A percentile compares a stretch with the other conserved stretches of the same genome.
These are phyloP conservation scores for Pterocles orientalis DNA, from an alignment of 2,113 vertebrate genomes.

Conservation along the genomic window DNA sequence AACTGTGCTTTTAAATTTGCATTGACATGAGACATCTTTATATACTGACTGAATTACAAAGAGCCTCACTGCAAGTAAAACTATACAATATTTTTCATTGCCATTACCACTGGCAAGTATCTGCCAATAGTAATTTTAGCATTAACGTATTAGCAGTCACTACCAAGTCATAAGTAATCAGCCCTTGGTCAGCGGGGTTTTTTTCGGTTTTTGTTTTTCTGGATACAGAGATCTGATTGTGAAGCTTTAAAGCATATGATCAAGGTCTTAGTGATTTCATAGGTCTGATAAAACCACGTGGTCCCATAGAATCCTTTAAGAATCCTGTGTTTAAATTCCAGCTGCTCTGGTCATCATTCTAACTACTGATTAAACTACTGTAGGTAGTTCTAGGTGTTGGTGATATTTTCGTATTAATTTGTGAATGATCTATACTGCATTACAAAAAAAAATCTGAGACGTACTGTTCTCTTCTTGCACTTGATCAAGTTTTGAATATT, in stretches of 20 bases:
- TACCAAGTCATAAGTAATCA: neutral
- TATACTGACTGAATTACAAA: neutral
- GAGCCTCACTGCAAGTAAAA: neutral
- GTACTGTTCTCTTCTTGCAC: neutral
- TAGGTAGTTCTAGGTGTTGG: neutral
- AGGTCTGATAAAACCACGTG: neutral
- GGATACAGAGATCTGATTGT: neutral
- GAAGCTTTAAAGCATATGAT: neutral
- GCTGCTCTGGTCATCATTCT: neutral
- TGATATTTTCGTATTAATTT: neutral
- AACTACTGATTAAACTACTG: neutral
- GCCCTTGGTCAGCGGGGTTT: neutral
- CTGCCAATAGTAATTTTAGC: neutral
- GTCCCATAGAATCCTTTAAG: neutral
- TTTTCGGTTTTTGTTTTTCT: neutral
- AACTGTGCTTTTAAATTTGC: neutral
- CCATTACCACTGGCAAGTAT: neutral
- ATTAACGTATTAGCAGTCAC: neutral
- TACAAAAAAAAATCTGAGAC: neutral
- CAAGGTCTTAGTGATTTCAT: neutral
- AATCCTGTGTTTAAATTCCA: neutral
- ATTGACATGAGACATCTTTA: neutral
- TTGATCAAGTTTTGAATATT: neutral
- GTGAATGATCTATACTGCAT: neutral
- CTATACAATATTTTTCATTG: neutral